Evolutionary conservation across 2,797 vertebrate species (phyloP), one percentile per base, ranked within the genome.

Genomic region (Capromys pilorides): DNA sequence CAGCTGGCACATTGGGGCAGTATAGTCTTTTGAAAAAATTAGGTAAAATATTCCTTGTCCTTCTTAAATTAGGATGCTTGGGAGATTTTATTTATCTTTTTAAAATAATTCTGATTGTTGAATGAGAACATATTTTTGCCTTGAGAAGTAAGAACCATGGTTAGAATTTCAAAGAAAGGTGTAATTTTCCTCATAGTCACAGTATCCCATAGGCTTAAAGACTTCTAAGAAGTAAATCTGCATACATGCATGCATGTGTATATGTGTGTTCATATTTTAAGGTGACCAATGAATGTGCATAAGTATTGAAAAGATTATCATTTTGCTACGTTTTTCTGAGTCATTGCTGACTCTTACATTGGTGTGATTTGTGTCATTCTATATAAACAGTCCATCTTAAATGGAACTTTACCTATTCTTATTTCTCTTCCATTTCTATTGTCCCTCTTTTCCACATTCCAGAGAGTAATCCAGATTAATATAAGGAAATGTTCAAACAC

Each of bases 381-480:
- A 36, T 73, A 61, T 41, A 69, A 79, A 90, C 14, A 33, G 54
- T 33, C 54, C 71, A 87, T 81, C 54, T 93, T 77, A 67, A 75
- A 51, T 85, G 36, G 36, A 94, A 85, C 19, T 78, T 71, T 84
- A 54, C 36, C 39, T 69, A n/a, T 82, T 96, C 31, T 94, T 31
- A 59, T 91, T 96, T 95, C 33, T 93, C n/a, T 80, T 85, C 24
- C 11, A 6, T 89, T 33, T 94, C 51, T 92, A 57, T 66, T 92
- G 61, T 91, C 14, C 2, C 5, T 96, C 41, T 93, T 90, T 88
- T 61, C 73, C 22, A 80, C 71, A 6, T 26, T 86, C 31, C 85
- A 84, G 62, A 93, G n/a, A 88, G 90, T 67, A 96, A 91, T 85
- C 14, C 39, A 91, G 64, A 81, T 91, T n/a, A 82, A 75, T 95